Conservation (phyloP, 2,113 vertebrate genomes). For the Irena cyanogastra region DNA sequence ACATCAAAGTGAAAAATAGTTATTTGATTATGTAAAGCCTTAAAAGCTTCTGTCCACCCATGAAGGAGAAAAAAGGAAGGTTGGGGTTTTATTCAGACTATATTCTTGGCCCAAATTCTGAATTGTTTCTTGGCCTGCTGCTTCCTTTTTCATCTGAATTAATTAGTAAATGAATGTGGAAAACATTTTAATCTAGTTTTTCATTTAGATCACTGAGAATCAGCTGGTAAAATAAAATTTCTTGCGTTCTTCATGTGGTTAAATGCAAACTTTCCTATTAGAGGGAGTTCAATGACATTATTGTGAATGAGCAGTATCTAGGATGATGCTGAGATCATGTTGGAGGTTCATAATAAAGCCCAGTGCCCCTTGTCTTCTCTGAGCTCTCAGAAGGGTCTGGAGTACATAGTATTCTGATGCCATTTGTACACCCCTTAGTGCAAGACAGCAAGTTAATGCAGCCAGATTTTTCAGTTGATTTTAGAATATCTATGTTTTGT, state of each 20-base stretch:
- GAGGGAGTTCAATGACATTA: not conserved
- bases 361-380: not conserved
- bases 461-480: not conserved
- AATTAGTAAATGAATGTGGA: not conserved
- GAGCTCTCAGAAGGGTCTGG: not conserved
- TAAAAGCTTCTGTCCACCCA: not conserved
- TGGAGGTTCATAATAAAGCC: not conserved
- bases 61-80: not conserved
- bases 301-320: not conserved
- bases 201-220: not conserved
- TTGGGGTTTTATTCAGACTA: not conserved
- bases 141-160: not conserved
- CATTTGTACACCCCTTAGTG: not conserved
- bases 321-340: not conserved
- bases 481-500: not conserved
- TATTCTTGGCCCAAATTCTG: not conserved
- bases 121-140: not conserved
- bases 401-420: not conserved
- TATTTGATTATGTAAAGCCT: not conserved
- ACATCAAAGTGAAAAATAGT: not conserved
- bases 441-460: not conserved
- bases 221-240: not conserved
- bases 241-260: not conserved
- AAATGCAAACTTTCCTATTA: not conserved
- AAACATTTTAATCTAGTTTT: not conserved